Evolutionary conservation across 1,140 invertebrate genomes (phyloP).

Genomic region (Drosophila guanche): DNA sequence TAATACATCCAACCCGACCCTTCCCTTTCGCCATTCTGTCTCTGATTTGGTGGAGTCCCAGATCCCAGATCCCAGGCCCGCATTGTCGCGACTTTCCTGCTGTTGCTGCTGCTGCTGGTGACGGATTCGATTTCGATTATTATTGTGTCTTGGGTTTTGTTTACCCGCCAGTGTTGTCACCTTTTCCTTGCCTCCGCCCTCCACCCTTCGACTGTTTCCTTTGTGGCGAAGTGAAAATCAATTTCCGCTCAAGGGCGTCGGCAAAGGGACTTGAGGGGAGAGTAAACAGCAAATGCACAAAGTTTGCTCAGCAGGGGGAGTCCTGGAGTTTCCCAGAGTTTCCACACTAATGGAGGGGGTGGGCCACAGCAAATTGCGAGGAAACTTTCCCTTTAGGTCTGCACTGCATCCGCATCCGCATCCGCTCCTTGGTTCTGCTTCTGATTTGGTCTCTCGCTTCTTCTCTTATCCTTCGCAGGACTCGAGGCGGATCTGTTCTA

Average conservation of each 20-base stretch:
- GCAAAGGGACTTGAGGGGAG: constrained; percentile 36
- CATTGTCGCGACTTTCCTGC: constrained; percentile 20
- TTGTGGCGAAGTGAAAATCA: constrained; percentile 55
- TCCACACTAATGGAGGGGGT: constrained; percentile 10
- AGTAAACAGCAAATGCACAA: constrained; percentile 70
- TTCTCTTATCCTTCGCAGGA: constrained; percentile 85
- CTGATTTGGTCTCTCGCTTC: constrained; percentile 8
- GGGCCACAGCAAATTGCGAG: constrained; percentile 59
- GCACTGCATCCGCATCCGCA: constrained; percentile 45
- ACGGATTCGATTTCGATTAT: constrained; percentile 79
- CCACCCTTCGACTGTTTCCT: background rate
- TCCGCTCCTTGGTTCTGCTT: background rate
- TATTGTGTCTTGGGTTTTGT: constrained; percentile 77
- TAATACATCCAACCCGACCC: constrained; percentile 18
- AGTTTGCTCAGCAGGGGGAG: constrained; percentile 57
- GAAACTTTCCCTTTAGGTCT: constrained; percentile 68
- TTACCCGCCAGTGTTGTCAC: constrained; percentile 48
- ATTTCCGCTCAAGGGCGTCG: constrained; percentile 61
- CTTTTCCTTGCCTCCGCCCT: background rate
- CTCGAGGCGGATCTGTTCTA: constrained; percentile 92
- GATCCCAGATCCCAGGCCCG: constrained; percentile 20
- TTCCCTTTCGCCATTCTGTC: constrained; percentile 3
- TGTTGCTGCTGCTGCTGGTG: constrained; percentile 41
- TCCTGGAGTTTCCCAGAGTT: constrained; percentile 5
- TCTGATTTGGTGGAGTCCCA: background rate